A percentile compares a stretch with the other conserved stretches of the same genome.
Evolutionary conservation across 1,140 invertebrate genomes (phyloP).

Genomic region (Mamestra configurata): DNA sequence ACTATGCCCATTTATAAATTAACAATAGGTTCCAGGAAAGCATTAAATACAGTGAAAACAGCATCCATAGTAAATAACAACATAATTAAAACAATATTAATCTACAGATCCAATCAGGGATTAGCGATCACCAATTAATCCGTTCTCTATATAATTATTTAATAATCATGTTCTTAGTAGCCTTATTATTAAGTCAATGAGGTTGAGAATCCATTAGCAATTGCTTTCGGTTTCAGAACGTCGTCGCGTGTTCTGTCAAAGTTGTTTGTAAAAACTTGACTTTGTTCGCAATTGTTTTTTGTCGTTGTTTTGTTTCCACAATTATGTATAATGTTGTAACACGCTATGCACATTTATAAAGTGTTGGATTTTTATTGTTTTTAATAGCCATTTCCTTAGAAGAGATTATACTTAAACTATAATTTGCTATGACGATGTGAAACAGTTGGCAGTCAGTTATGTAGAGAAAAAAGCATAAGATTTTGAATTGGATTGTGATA

Average conservation of each 20-base stretch:
- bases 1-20: background rate
- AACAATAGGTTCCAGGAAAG: slow-evolving; percentile 21
- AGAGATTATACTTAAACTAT: background rate
- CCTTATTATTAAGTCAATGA: slow-evolving; percentile 41
- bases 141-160: slow-evolving; percentile 44
- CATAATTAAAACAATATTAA: slow-evolving; percentile 40
- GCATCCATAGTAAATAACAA: slow-evolving; percentile 17
- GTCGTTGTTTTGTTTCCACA: slow-evolving; percentile 32
- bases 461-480: too few relatives aligned
- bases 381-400: background rate
- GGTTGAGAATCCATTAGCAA: slow-evolving; percentile 23
- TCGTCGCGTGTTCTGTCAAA: slow-evolving; percentile 43
- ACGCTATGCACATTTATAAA: background rate
- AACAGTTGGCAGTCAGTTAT: too few relatives aligned
- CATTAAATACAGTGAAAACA: slow-evolving; percentile 20
- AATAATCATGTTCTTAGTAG: slow-evolving; percentile 39
- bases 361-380: slow-evolving; percentile 1
- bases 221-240: slow-evolving; percentile 36
- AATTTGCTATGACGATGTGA: background rate
- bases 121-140: slow-evolving; percentile 38
- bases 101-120: slow-evolving; percentile 38
- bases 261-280: slow-evolving; percentile 12
- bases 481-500: too few relatives aligned
- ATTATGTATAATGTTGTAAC: slow-evolving; percentile 1
- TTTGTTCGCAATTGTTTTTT: slow-evolving; percentile 26